Evolutionary conservation across 2,113 vertebrate genomes (phyloP).

Genomic region (Pitta sordida): DNA sequence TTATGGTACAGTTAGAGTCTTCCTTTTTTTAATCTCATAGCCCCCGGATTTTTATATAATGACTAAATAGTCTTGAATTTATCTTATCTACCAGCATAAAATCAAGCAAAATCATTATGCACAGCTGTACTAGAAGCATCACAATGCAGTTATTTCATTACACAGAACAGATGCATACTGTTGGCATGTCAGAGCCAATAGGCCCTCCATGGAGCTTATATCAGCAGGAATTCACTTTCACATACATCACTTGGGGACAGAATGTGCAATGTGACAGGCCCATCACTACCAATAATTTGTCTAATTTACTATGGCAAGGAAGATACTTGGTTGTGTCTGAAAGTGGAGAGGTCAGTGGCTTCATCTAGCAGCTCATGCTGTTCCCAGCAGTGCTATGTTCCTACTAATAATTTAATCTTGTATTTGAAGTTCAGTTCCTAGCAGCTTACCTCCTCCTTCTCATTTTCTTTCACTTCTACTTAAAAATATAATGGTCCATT

Average conservation of each 20-base stretch:
- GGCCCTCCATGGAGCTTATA: background rate
- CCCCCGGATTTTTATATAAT: background rate
- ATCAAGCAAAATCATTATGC: background rate
- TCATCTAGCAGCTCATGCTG: conserved; percentile 30
- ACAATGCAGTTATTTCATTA: background rate
- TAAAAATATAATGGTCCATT: conserved; percentile 43
- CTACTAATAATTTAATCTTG: conserved; percentile 45
- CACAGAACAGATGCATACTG: conserved; percentile 21
- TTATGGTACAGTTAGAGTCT: background rate
- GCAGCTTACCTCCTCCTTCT: conserved; percentile 20
- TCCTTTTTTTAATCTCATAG: background rate
- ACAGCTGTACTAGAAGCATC: background rate
- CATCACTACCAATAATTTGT: conserved; percentile 28
- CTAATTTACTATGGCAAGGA: conserved; percentile 11
- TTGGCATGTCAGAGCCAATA: background rate
- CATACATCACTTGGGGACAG: conserved; percentile 8
- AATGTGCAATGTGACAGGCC: conserved; percentile 28
- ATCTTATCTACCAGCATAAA: background rate
- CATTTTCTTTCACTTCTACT: conserved; percentile 27
- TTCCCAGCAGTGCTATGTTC: conserved; percentile 25
- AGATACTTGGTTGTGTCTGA: background rate
- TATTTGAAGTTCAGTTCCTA: conserved; percentile 30
- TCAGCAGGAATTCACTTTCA: background rate
- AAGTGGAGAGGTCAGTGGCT: conserved; percentile 35
- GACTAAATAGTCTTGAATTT: conserved; percentile 1